Conservation (phyloP, 2,888 invertebrate species). For the Kuschelorhynchus macadamiae region DNA sequence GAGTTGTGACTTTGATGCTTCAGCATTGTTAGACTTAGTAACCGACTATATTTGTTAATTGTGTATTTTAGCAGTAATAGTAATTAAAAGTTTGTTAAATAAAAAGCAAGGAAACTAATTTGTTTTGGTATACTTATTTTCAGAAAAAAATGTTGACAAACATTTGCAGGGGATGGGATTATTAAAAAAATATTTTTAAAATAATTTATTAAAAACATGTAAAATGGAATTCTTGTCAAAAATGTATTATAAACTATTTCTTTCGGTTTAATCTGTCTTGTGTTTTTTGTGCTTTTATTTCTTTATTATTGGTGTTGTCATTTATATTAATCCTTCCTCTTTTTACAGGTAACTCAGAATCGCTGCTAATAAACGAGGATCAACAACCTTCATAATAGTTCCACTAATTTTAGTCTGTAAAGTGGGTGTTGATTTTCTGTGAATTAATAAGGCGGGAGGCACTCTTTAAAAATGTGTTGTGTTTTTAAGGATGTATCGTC, state of each 20-base stretch:
- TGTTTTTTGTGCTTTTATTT: slow-evolving; percentile 10
- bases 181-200: too few species aligned
- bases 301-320: slow-evolving; percentile 3
- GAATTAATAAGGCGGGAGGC: slow-evolving; percentile 1
- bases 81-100: too few species aligned
- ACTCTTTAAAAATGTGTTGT: slow-evolving; percentile 14
- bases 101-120: too few species aligned
- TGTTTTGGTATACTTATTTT: too few species aligned
- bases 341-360: slow-evolving; percentile 43
- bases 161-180: too few species aligned
- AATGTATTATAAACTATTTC: slow-evolving; percentile 16
- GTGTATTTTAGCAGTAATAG: too few species aligned
- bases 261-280: slow-evolving; percentile 12
- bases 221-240: too few species aligned
- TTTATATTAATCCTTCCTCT: slow-evolving; percentile 10
- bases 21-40: too few species aligned
- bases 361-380: slow-evolving; percentile 42
- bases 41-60: too few species aligned
- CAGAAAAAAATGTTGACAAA: too few species aligned
- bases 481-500: slow-evolving; percentile 16
- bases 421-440: slow-evolving; percentile 15
- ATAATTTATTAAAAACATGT: too few species aligned
- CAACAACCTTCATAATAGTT: slow-evolving; percentile 40
- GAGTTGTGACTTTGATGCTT: too few species aligned
- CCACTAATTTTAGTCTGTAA: not conserved